A percentile compares a stretch with the other conserved stretches of the same genome.
These are phyloP conservation scores for Bombus huntii DNA, from an alignment of 1,140 invertebrate genomes.

Conservation along the genomic window DNA sequence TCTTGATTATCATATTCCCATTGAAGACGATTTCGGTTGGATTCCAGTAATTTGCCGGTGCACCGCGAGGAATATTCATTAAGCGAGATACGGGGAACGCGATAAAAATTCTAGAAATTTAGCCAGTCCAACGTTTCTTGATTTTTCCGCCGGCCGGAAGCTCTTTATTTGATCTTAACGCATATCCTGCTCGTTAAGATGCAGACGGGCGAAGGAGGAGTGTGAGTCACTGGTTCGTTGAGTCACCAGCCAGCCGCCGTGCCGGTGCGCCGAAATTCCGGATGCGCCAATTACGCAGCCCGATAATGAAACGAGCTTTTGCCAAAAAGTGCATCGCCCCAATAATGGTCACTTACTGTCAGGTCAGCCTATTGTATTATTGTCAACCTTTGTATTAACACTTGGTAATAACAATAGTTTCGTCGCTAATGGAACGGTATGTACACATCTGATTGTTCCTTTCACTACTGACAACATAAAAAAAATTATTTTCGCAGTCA, in stretches of 20 bases:
- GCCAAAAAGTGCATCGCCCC: constrained; percentile 44
- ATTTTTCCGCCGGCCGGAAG: constrained; percentile 33
- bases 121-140: constrained; percentile 22
- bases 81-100: constrained; percentile 31
- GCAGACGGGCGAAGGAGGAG: constrained; percentile 38
- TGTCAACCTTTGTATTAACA: background rate
- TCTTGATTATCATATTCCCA: constrained; percentile 43
- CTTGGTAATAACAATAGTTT: background rate
- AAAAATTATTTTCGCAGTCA: background rate
- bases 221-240: constrained; percentile 48
- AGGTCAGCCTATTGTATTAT: background rate
- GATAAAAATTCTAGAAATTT: constrained; percentile 48
- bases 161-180: constrained; percentile 58
- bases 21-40: constrained; percentile 45
- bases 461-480: background rate
- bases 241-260: constrained; percentile 11
- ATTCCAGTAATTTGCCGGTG: constrained; percentile 44
- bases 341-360: constrained; percentile 29
- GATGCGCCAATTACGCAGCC: constrained; percentile 54
- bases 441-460: background rate
- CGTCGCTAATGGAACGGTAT: background rate
- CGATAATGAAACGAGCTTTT: constrained; percentile 34
- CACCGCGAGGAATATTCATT: constrained; percentile 47
- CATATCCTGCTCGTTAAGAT: constrained; percentile 50
- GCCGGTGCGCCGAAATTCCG: constrained; percentile 48